These are phyloP conservation scores for Pararge aegeria DNA, from an alignment of 1,140 invertebrate species.

Conservation along the genomic window DNA sequence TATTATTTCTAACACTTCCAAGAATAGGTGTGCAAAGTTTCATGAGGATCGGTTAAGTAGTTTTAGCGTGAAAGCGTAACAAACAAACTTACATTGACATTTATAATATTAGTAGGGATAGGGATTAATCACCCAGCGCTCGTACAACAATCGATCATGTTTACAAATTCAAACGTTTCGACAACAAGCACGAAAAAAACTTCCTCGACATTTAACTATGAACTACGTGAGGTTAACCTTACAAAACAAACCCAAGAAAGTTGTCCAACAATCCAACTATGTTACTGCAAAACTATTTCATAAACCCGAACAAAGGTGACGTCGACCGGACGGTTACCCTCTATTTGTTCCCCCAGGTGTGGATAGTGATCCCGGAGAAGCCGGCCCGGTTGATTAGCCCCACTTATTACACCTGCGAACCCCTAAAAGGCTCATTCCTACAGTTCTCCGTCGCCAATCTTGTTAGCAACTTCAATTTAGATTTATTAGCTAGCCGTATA, in stretches of 20 bases:
- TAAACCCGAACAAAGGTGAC: background rate
- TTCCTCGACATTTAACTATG: no score
- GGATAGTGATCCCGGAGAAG: slow-evolving; percentile 12
- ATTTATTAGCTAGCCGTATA: background rate
- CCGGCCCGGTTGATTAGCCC: slow-evolving; percentile 17
- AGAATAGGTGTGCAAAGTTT: no score
- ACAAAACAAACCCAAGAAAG: background rate
- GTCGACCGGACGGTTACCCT: background rate
- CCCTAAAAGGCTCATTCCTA: slow-evolving; percentile 2
- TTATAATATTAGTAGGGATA: no score
- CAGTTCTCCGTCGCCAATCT: slow-evolving; percentile 1
- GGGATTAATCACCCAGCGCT: no score
- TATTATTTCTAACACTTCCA: no score
- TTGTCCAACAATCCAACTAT: background rate
- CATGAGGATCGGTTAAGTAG: no score
- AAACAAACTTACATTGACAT: no score
- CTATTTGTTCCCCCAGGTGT: slow-evolving; percentile 15
- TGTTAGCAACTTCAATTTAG: slow-evolving; percentile 6
- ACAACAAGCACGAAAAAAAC: no score
- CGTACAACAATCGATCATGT: no score
- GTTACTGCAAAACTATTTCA: slow-evolving; percentile 10
- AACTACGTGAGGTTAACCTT: no score
- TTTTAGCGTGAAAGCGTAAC: no score
- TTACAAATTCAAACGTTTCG: no score
- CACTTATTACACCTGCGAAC: slow-evolving; percentile 22